phyloP scores from a whole-genome alignment of 2,797 vertebrate genomes.

The Florisuga fusca region DNA sequence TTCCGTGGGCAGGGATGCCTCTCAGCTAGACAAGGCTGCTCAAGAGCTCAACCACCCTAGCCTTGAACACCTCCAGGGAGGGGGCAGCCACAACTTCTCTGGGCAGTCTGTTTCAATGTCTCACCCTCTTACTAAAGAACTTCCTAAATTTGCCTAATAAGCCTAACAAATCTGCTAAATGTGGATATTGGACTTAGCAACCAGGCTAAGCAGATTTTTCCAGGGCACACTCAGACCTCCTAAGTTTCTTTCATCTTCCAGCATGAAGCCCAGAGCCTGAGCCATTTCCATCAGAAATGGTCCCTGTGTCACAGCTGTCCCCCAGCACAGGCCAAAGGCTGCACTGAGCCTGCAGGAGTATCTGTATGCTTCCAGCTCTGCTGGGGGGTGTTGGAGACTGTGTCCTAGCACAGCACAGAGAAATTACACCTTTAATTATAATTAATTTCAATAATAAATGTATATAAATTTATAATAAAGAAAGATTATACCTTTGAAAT shows the following conservation, averaged over 20 bases:
- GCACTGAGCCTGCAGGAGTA: background rate
- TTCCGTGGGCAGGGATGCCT: too few relatives aligned
- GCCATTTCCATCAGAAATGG: background rate
- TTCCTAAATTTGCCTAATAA: too few relatives aligned
- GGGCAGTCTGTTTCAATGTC: too few relatives aligned
- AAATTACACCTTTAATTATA: background rate
- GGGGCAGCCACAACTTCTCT: too few relatives aligned
- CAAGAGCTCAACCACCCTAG: too few relatives aligned
- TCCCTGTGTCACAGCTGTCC: background rate
- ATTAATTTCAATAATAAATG: too few relatives aligned
- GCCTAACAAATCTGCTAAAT: too few relatives aligned
- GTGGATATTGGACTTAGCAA: background rate
- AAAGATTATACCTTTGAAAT: background rate
- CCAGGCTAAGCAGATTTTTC: background rate
- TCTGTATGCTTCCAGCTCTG: background rate
- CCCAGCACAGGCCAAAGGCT: background rate
- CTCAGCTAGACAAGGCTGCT: too few relatives aligned
- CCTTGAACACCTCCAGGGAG: too few relatives aligned
- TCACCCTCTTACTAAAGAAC: too few relatives aligned
- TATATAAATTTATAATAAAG: too few relatives aligned
- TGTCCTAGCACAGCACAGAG: background rate
- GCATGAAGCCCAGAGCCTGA: background rate
- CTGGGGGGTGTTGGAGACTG: background rate
- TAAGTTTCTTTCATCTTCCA: background rate
- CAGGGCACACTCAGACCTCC: too few relatives aligned